phyloP scores from a whole-genome alignment of 1,140 invertebrate species.

The Drosophila saltans region DNA sequence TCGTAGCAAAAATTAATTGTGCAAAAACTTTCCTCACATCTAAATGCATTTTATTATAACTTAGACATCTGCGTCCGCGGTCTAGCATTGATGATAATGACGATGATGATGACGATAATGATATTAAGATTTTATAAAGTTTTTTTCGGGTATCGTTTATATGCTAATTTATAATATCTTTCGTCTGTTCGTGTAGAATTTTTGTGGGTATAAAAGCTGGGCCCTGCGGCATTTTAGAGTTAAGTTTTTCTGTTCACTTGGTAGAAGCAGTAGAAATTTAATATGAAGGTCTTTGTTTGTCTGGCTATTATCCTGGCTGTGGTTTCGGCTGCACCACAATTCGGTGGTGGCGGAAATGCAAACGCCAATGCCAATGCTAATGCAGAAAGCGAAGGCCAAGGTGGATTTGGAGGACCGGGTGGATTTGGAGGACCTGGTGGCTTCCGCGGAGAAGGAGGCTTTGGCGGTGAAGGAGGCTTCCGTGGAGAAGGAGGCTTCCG shows the following conservation, averaged over 20 bases:
- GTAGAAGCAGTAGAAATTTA: not conserved
- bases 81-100: not conserved
- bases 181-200: constrained; percentile 1
- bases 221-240: not conserved
- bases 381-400: not conserved
- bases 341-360: not conserved
- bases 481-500: too few species aligned
- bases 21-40: constrained; percentile 8
- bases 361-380: not conserved
- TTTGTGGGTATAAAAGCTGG: constrained; percentile 3
- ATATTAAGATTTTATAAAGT: constrained; percentile 2
- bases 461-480: too few species aligned
- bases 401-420: too few species aligned
- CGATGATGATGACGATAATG: not conserved
- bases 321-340: not conserved
- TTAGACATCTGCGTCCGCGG: not conserved
- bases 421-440: too few species aligned
- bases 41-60: constrained; percentile 9
- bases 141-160: constrained; percentile 11
- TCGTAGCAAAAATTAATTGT: constrained; percentile 5
- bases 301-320: constrained; percentile 9
- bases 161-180: constrained; percentile 3
- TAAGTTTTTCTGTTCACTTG: not conserved
- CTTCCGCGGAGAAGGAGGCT: too few species aligned
- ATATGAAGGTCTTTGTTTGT: constrained; percentile 4